These are phyloP conservation scores for Nomada hirtipes DNA, from an alignment of 2,888 invertebrate species.

Conservation along the genomic window DNA sequence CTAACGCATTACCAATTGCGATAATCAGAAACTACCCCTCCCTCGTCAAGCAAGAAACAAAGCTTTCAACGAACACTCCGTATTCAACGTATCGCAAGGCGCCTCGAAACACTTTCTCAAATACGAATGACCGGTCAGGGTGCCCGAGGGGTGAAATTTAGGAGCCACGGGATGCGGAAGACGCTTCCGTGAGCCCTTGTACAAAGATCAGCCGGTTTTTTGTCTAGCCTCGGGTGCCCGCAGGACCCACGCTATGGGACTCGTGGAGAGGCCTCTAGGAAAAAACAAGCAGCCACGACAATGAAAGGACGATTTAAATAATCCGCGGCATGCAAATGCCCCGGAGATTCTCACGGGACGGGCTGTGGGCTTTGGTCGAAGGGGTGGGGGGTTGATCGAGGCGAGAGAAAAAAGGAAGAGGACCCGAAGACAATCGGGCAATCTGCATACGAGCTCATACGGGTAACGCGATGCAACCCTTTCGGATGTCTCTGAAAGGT, in stretches of 20 bases:
- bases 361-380: slow-evolving; percentile 9
- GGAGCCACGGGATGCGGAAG: slow-evolving; percentile 58
- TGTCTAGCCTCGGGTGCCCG: slow-evolving; percentile 63
- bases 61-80: not conserved
- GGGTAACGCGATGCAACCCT: slow-evolving; percentile 46
- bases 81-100: slow-evolving; percentile 29
- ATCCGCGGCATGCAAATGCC: slow-evolving; percentile 82
- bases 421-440: slow-evolving; percentile 78
- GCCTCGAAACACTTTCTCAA: slow-evolving; percentile 18
- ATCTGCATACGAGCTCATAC: slow-evolving; percentile 76
- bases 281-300: slow-evolving; percentile 72
- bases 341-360: slow-evolving; percentile 80
- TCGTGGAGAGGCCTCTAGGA: slow-evolving; percentile 58
- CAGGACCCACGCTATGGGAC: slow-evolving; percentile 65
- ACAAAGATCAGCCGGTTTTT: slow-evolving; percentile 65
- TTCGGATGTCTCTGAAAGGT: slow-evolving; percentile 36
- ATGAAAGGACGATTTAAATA: slow-evolving; percentile 82
- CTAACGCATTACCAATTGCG: not conserved
- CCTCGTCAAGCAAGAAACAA: not conserved
- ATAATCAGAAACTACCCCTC: slow-evolving; percentile 18
- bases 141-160: slow-evolving; percentile 45
- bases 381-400: slow-evolving; percentile 30
- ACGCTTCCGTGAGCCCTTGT: slow-evolving; percentile 48
- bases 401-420: slow-evolving; percentile 64
- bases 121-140: slow-evolving; percentile 65